Evolutionary conservation across 2,797 vertebrate genomes (phyloP).

Genomic region (Pachyuromys duprasi): DNA sequence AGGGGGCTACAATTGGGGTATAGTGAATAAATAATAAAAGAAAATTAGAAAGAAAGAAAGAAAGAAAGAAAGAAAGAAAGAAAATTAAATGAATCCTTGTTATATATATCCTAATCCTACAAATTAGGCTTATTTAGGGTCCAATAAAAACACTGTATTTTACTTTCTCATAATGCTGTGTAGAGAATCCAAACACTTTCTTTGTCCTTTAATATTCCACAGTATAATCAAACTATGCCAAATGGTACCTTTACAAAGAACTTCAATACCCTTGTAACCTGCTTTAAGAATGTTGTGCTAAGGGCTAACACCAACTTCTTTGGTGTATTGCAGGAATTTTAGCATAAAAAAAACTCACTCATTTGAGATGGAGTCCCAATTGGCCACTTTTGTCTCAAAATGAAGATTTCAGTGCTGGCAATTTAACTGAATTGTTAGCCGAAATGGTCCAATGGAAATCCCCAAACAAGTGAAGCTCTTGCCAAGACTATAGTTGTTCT

Average conservation of each 20-base stretch:
- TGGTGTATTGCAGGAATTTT: not conserved
- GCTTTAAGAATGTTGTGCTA: not conserved
- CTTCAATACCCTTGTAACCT: not conserved
- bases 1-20: too few relatives aligned
- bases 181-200: not conserved
- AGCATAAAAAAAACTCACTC: conserved; percentile 3
- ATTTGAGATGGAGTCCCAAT: not conserved
- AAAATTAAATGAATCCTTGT: not conserved
- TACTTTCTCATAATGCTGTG: conserved; percentile 29
- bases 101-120: not conserved
- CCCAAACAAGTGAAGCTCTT: not conserved
- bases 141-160: not conserved
- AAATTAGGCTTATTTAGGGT: conserved; percentile 8
- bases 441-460: not conserved
- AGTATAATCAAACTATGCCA: not conserved
- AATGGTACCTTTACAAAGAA: conserved; percentile 21
- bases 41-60: not conserved
- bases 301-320: not conserved
- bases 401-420: not conserved
- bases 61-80: not conserved
- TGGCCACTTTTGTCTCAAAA: not conserved
- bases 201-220: not conserved
- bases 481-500: not conserved
- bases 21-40: too few relatives aligned
- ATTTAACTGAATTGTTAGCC: not conserved